Evolutionary conservation across 2,797 vertebrate genomes (phyloP), one percentile per base, ranked within the genome.

Genomic region (Helicolenus hilgendorfi): DNA sequence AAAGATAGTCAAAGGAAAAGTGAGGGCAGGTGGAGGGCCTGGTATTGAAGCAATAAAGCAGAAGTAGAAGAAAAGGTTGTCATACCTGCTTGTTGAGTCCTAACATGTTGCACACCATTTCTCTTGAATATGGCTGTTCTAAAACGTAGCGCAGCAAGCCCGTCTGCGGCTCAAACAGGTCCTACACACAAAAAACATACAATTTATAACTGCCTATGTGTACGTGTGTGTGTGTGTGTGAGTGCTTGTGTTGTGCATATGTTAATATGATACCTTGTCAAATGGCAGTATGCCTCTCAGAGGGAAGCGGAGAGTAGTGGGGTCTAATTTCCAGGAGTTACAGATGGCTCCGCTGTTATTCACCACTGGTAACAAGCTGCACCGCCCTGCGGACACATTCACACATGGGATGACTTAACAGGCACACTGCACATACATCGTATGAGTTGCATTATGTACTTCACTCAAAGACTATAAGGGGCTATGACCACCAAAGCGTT

Each of bases 101-200:
- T 93, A 99, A 97, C 99, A 99, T 99, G 98, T 99, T 99, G 98
- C 99, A 99, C 96, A 99, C 99, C 99, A 99, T 99, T 96, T 99
- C 99, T 95, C 99, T 98, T 72, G 99, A 99, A 96, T 99, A 99
- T 15, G 99, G 99, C 88, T 99, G 99, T 85, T 99, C 99, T 95
- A 99, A 96, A 86, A 99, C 99, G 60, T 99, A 99, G 94, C 99
- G 98, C 95, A 99, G 97, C 91, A 99, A 96, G 84, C 98, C 99
- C 22, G 99, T 99, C 97, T 99, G 99, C 1, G 99, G 99, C 94
- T 99, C 99, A 97, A 99, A 99, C 74, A 99, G 97, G 96, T 99
- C 99, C 99, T 99, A 20, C 9, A 84, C 4, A 60, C 15, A 58
- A 64, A 18, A 26, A 7, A 73, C 3, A 67, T 0, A 70, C 9